A percentile compares a stretch with the other conserved stretches of the same genome.
phyloP scores from a whole-genome alignment of 2,797 vertebrate species.

The Sebastes steindachneri region DNA sequence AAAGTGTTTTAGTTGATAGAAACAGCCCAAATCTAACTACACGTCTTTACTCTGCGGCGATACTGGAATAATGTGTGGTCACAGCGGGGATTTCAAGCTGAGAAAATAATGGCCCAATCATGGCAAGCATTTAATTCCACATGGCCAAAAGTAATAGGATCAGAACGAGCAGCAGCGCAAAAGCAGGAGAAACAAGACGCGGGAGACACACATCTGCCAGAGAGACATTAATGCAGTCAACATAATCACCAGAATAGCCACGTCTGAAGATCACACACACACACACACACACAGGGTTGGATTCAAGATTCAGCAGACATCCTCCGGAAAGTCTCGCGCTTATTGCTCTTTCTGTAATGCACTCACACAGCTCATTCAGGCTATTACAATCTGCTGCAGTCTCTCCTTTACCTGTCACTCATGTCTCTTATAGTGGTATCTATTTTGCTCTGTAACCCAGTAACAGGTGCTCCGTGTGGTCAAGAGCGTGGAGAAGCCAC shows the following conservation, averaged over 20 bases:
- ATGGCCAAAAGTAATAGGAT: constrained; percentile 54
- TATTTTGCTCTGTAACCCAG: constrained; percentile 11
- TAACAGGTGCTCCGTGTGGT: constrained; percentile 20
- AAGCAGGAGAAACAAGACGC: constrained; percentile 28
- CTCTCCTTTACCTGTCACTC: constrained; percentile 20
- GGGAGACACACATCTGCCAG: constrained; percentile 38
- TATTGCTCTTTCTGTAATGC: neutral
- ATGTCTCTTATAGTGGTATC: neutral
- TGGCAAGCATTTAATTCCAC: constrained; percentile 64
- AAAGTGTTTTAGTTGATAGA: neutral
- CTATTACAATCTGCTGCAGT: neutral
- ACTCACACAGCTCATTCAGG: neutral
- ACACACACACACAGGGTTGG: neutral
- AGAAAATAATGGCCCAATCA: constrained; percentile 50
- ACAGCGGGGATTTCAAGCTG: constrained; percentile 56
- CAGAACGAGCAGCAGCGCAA: constrained; percentile 37
- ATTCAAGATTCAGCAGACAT: constrained; percentile 1
- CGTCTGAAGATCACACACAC: constrained; percentile 37
- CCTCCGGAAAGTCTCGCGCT: neutral
- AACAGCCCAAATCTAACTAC: neutral
- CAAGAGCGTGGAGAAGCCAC: constrained; percentile 16
- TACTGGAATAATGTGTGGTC: constrained; percentile 45
- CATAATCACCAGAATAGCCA: constrained; percentile 39
- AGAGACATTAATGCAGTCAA: constrained; percentile 38
- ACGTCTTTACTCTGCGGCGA: constrained; percentile 21